Percentiles rank a stretch among this genome's conserved stretches.
phyloP scores from a whole-genome alignment of 1,140 invertebrate species.

The Cydia strobilella region DNA sequence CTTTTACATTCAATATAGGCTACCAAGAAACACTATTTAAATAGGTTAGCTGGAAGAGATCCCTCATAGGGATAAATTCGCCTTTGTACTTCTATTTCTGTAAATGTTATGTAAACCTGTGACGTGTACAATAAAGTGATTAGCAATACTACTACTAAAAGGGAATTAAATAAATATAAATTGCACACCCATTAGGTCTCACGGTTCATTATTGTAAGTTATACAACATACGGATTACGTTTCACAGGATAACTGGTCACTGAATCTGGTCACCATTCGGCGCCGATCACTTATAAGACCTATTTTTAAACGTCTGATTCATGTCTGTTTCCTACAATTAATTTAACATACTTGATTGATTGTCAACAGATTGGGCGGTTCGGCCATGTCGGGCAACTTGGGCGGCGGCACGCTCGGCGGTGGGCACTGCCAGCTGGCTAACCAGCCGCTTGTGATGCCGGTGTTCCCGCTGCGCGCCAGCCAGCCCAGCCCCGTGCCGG shows the following conservation, averaged over 20 bases:
- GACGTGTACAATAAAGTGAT: no score
- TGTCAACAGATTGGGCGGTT: conserved; percentile 70
- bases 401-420: conserved; percentile 69
- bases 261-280: no score
- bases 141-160: no score
- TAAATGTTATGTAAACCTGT: no score
- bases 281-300: no score
- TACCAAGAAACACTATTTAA: no score
- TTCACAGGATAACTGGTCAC: no score
- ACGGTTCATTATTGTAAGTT: neutral
- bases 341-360: conserved; percentile 29
- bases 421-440: conserved; percentile 80
- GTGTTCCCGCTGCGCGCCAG: conserved; percentile 87
- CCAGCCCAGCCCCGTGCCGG: conserved; percentile 85
- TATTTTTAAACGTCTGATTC: neutral
- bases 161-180: no score
- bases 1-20: neutral
- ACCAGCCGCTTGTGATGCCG: conserved; percentile 88
- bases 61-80: no score
- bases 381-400: conserved; percentile 73
- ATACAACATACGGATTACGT: no score
- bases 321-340: neutral
- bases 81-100: no score
- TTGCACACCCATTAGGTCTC: neutral
- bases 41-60: no score